These are phyloP conservation scores for Dorcus parallelipipedus DNA, from an alignment of 2,888 invertebrate genomes.

Conservation along the genomic window DNA sequence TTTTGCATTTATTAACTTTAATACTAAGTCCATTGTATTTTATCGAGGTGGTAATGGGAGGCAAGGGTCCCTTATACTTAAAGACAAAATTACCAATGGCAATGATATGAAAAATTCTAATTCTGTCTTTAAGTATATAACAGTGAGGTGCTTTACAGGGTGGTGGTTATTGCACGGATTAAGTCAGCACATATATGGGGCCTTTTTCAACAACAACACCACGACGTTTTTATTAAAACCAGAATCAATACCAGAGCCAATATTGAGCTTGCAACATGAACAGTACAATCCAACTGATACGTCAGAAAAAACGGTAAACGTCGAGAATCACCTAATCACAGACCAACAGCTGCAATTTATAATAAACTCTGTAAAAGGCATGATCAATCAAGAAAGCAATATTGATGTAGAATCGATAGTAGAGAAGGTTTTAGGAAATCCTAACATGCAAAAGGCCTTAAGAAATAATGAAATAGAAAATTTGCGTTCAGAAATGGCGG, in stretches of 20 bases:
- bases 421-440: constrained; percentile 40
- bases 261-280: no score
- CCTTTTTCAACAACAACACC: neutral
- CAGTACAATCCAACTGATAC: constrained; percentile 7
- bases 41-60: constrained; percentile 37
- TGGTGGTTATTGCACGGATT: constrained; percentile 40
- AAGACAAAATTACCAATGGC: constrained; percentile 25
- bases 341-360: constrained; percentile 45
- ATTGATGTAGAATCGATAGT: constrained; percentile 44
- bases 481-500: constrained; percentile 4
- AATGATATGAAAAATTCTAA: constrained; percentile 5
- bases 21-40: no score
- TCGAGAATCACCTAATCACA: constrained; percentile 31
- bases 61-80: constrained; percentile 32
- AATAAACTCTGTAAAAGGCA: constrained; percentile 37
- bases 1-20: no score
- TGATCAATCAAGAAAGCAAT: constrained; percentile 32
- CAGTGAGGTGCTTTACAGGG: constrained; percentile 40
- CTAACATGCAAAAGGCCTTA: constrained; percentile 33
- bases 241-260: no score
- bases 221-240: neutral
- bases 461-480: constrained; percentile 21
- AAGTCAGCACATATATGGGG: constrained; percentile 23
- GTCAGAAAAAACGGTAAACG: constrained; percentile 27
- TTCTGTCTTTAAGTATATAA: constrained; percentile 31